Percentiles rank a stretch among this genome's conserved stretches.
phyloP scores from a whole-genome alignment of 2,888 invertebrate species.

The Coronaproctus castanopsis region DNA sequence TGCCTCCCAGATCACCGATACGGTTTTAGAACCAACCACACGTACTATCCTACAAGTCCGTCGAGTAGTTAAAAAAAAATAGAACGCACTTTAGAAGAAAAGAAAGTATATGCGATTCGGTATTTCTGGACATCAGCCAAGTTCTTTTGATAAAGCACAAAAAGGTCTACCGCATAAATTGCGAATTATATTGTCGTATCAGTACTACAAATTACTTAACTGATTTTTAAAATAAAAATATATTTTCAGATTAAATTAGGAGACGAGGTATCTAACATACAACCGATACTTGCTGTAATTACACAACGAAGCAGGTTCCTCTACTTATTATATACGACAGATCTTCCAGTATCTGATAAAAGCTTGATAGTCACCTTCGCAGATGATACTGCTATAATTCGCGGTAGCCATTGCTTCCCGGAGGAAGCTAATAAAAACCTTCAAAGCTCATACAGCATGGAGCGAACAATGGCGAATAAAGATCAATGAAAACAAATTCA shows the following conservation, averaged over 20 bases:
- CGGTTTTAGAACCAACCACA: not conserved
- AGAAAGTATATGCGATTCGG: not conserved
- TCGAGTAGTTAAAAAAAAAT: not conserved
- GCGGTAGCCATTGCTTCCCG: not conserved
- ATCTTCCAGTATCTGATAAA: not conserved
- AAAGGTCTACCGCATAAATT: too few species aligned
- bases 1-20: not conserved
- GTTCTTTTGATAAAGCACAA: too few species aligned
- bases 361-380: not conserved
- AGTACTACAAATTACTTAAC: not conserved
- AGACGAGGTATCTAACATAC: not conserved
- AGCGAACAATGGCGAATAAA: not conserved
- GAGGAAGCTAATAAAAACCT: not conserved
- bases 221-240: not conserved
- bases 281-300: not conserved
- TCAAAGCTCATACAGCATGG: too few species aligned
- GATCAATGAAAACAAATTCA: not conserved
- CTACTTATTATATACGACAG: not conserved
- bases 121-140: not conserved
- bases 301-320: not conserved
- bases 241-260: not conserved
- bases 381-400: not conserved
- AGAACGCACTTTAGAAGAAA: not conserved
- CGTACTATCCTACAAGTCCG: not conserved
- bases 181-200: too few species aligned